Evolutionary conservation across 2,888 invertebrate species (phyloP).

Genomic region (Ellobium chinense): DNA sequence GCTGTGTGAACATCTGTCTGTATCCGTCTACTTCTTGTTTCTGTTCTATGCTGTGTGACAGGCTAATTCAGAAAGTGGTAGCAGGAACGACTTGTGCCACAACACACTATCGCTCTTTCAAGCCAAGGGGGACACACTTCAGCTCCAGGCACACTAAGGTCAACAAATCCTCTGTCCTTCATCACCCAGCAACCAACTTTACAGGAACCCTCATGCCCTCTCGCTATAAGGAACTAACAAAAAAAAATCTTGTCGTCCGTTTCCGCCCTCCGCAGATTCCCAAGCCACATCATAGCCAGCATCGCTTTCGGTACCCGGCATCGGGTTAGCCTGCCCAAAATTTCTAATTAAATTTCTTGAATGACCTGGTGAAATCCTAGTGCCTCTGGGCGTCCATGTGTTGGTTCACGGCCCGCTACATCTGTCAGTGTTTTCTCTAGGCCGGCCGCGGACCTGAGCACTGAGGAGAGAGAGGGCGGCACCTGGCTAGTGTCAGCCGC

Average conservation of each 20-base stretch:
- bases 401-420: slow-evolving; percentile 7
- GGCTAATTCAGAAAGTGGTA: too few species aligned
- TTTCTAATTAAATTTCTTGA: slow-evolving; percentile 38
- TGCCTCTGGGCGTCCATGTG: background rate
- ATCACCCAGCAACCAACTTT: background rate
- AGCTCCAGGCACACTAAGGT: too few species aligned
- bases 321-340: background rate
- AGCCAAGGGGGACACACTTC: too few species aligned
- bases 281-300: background rate
- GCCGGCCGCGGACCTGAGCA: background rate
- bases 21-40: too few species aligned
- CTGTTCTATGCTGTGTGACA: too few species aligned
- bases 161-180: too few species aligned
- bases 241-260: too few species aligned
- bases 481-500: background rate
- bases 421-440: slow-evolving; percentile 13
- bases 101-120: too few species aligned
- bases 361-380: slow-evolving; percentile 13
- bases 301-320: background rate
- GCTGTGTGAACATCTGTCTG: too few species aligned
- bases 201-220: background rate
- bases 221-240: too few species aligned
- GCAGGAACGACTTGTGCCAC: too few species aligned
- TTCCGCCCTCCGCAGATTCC: background rate
- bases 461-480: too few species aligned